A percentile compares a stretch with the other conserved stretches of the same genome.
phyloP scores from a whole-genome alignment of 2,888 invertebrate species.

The Ethmia dodecea region DNA sequence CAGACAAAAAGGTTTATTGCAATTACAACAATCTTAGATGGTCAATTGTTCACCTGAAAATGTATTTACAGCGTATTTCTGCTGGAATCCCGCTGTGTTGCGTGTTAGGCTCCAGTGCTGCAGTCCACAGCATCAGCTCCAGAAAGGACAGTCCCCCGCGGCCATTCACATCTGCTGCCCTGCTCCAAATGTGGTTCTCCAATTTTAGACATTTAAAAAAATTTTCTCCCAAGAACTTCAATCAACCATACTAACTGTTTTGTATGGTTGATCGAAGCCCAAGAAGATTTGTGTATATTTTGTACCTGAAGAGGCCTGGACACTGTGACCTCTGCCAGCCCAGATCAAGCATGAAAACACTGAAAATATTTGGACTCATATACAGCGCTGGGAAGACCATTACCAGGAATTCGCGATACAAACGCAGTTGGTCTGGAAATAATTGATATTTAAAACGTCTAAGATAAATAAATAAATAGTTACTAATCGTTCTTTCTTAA shows the following conservation, averaged over 20 bases:
- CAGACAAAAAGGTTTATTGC: too few relatives aligned
- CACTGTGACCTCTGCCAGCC: constrained; percentile 72
- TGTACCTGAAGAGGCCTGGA: constrained; percentile 63
- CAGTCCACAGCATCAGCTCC: constrained; percentile 79
- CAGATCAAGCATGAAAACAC: constrained; percentile 71
- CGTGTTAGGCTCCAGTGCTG: constrained; percentile 81
- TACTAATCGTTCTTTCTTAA: too few relatives aligned
- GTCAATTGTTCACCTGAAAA: constrained; percentile 73
- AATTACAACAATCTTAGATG: too few relatives aligned
- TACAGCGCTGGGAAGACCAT: constrained; percentile 74
- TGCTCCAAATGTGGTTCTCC: constrained; percentile 26
- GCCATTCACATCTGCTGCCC: constrained; percentile 74
- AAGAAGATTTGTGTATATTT: too few relatives aligned
- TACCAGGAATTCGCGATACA: constrained; percentile 76
- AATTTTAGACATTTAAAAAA: too few relatives aligned
- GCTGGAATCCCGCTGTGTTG: constrained; percentile 80
- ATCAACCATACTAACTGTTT: too few relatives aligned
- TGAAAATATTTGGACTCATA: constrained; percentile 75
- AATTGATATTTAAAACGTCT: too few relatives aligned
- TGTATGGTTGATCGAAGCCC: too few relatives aligned
- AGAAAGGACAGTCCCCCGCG: constrained; percentile 73
- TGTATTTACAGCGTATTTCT: constrained; percentile 83
- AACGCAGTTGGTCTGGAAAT: constrained; percentile 75
- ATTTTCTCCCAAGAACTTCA: too few relatives aligned
- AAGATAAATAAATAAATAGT: too few relatives aligned